Percentiles rank a stretch among this genome's conserved stretches.
phyloP scores from a whole-genome alignment of 1,140 invertebrate genomes.

The Fopius arisanus region DNA sequence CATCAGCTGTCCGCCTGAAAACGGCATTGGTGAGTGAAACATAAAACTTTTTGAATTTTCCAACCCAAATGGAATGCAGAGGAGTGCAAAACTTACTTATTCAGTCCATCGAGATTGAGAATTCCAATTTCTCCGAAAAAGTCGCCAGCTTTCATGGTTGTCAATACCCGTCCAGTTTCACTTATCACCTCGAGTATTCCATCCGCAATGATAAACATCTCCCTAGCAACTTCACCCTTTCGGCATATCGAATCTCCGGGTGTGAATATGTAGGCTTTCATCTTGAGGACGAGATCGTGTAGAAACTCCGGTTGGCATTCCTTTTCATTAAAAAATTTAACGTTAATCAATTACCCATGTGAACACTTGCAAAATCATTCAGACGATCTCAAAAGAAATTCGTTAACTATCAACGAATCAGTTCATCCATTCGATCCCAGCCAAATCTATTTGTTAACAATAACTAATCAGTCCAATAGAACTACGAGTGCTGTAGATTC shows the following conservation, averaged over 20 bases:
- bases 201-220: constrained; percentile 99
- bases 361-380: too few species aligned
- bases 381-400: too few species aligned
- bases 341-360: too few species aligned
- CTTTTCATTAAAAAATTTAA: too few species aligned
- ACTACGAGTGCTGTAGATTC: too few species aligned
- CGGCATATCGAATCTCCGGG: constrained; percentile 95
- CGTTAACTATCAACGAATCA: too few species aligned
- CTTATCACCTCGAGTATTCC: constrained; percentile 96
- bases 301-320: constrained; percentile 97
- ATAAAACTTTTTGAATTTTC: background rate
- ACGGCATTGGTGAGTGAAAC: constrained; percentile 5
- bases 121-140: constrained; percentile 99
- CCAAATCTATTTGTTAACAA: too few species aligned
- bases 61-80: background rate
- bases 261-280: constrained; percentile 97
- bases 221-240: constrained; percentile 92
- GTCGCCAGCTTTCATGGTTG: constrained; percentile 96
- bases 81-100: constrained; percentile 77
- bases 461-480: too few species aligned
- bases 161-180: constrained; percentile 90
- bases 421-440: too few species aligned
- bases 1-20: constrained; percentile 90
- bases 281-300: constrained; percentile 95
- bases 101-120: constrained; percentile 92